Conservation (phyloP, 1,140 invertebrate species). For the Drosophila watanabei region DNA sequence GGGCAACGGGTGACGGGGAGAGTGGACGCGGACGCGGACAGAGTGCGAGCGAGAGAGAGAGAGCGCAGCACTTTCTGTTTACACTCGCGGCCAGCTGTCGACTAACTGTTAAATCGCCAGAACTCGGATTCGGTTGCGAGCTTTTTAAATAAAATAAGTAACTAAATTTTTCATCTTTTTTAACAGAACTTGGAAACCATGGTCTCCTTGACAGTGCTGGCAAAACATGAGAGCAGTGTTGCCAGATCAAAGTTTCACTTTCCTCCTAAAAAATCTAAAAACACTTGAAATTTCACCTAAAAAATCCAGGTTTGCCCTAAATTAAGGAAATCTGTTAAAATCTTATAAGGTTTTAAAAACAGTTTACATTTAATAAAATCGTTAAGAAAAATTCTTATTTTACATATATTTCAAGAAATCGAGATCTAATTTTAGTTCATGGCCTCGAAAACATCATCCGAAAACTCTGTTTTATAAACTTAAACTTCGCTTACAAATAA, state of each 20-base stretch:
- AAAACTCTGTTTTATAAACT: too few species aligned
- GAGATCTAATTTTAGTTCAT: too few species aligned
- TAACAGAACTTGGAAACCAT: neutral
- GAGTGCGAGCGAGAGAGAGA: constrained; percentile 18
- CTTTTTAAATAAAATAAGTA: neutral
- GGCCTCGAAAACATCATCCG: too few species aligned
- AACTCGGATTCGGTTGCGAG: neutral
- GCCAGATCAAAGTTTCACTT: neutral
- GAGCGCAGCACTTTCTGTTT: constrained; percentile 25
- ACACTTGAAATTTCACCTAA: too few species aligned
- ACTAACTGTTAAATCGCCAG: constrained; percentile 20
- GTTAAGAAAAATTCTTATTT: too few species aligned
- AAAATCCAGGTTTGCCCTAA: too few species aligned
- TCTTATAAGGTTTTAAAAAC: too few species aligned
- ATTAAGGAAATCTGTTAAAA: too few species aligned
- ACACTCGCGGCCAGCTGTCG: constrained; percentile 30
- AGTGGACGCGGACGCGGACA: neutral
- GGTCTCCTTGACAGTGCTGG: neutral
- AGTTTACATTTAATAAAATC: too few species aligned
- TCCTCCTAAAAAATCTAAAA: neutral
- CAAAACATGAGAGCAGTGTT: neutral
- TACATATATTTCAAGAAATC: too few species aligned
- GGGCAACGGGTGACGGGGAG: neutral
- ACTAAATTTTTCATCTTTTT: neutral
- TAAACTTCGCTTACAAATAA: too few species aligned